Percentiles rank a stretch among this genome's conserved stretches.
These are phyloP conservation scores for Herpailurus yagouaroundi DNA, from an alignment of 2,113 vertebrate genomes.

Conservation along the genomic window DNA sequence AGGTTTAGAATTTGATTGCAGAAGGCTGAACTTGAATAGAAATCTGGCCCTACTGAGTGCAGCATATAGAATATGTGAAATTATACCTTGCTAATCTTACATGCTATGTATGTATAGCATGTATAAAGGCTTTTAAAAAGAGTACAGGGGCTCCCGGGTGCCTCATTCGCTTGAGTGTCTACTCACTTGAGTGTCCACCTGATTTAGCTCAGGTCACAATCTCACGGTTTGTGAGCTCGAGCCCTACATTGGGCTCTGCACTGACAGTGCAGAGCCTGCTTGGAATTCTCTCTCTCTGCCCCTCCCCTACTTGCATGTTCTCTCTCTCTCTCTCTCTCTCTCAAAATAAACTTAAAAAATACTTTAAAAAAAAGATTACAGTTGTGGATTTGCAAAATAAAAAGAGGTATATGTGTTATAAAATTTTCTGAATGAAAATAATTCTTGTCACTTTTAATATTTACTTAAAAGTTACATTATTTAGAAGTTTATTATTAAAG, in stretches of 20 bases:
- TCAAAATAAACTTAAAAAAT: no score
- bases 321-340: no score
- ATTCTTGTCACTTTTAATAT: not conserved
- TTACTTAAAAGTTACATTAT: constrained; percentile 28
- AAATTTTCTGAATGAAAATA: constrained; percentile 34
- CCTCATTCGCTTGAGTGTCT: no score
- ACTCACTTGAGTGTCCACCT: no score
- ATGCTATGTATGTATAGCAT: not conserved
- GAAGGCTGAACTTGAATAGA: not conserved
- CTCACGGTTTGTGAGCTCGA: no score
- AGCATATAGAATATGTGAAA: not conserved
- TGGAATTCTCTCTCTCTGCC: no score
- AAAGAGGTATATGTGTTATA: not conserved
- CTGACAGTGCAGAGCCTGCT: no score
- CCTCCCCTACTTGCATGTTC: no score
- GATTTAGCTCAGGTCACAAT: no score
- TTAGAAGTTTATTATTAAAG: constrained; percentile 10
- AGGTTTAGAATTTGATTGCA: constrained; percentile 42
- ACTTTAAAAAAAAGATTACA: not conserved
- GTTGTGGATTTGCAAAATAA: not conserved
- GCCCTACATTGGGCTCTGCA: no score
- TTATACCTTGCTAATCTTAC: not conserved
- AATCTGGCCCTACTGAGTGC: not conserved
- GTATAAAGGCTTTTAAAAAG: not conserved
- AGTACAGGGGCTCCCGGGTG: not conserved